Conservation (phyloP, 2,113 vertebrate genomes). For the Antigone vipio region DNA sequence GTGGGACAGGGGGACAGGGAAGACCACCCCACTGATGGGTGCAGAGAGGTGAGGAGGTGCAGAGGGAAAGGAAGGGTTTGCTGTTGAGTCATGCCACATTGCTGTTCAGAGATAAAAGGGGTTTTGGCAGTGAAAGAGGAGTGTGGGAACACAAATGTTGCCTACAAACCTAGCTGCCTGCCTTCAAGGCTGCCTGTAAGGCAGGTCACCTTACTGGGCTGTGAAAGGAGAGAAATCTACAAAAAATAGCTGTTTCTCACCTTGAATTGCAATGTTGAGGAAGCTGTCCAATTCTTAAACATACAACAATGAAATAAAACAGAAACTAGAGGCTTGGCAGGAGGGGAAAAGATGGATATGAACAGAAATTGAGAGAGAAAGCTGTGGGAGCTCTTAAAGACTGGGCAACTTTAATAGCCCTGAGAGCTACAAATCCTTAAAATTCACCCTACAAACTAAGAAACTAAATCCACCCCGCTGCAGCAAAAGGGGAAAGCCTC, state of each 20-base stretch:
- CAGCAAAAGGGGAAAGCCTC: not conserved
- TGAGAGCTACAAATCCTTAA: not conserved
- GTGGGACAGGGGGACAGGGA: fast-evolving
- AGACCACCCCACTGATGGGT: fast-evolving
- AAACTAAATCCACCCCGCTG: not conserved
- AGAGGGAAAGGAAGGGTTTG: not conserved
- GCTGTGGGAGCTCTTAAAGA: not conserved
- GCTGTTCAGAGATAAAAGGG: not conserved
- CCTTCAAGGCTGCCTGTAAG: not conserved
- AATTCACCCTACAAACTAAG: not conserved
- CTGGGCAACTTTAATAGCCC: not conserved
- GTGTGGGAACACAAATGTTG: fast-evolving
- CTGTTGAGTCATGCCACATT: fast-evolving
- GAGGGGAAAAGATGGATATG: not conserved
- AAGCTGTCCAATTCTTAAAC: not conserved
- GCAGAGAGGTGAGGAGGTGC: not conserved
- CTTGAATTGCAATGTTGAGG: not conserved
- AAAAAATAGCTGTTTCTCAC: not conserved
- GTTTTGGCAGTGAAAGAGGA: not conserved
- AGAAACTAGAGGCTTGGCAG: not conserved
- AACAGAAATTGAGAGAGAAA: not conserved
- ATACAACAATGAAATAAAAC: not conserved
- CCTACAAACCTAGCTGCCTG: not conserved
- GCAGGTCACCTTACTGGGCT: not conserved
- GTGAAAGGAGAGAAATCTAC: not conserved